Percentiles rank a stretch among this genome's conserved stretches.
These are phyloP conservation scores for Lineus longissimus DNA, from an alignment of 1,140 invertebrate species.

Conservation along the genomic window DNA sequence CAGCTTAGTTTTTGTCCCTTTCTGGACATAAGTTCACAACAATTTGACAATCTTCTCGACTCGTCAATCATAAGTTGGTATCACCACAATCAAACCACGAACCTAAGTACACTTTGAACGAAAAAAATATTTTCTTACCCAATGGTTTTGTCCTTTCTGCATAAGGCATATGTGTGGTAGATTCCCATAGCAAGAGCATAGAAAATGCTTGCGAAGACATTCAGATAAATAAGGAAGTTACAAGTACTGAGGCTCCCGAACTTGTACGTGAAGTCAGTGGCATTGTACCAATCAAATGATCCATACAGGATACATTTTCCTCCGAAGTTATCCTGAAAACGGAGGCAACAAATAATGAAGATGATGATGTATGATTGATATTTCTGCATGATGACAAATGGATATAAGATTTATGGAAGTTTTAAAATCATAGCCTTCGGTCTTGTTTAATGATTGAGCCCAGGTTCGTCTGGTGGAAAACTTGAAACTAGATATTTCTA, in stretches of 20 bases:
- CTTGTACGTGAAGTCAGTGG: slow-evolving; percentile 13
- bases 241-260: slow-evolving; percentile 19
- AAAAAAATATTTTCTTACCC: slow-evolving; percentile 23
- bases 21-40: too few relatives aligned
- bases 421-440: too few relatives aligned
- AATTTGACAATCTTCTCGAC: too few relatives aligned
- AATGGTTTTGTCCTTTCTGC: slow-evolving; percentile 27
- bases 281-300: slow-evolving; percentile 20
- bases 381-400: too few relatives aligned
- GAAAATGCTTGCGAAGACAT: slow-evolving; percentile 36
- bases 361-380: too few relatives aligned
- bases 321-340: slow-evolving; percentile 26
- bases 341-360: background rate
- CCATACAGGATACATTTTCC: slow-evolving; percentile 28
- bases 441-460: too few relatives aligned
- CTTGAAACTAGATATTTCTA: too few relatives aligned
- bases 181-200: slow-evolving; percentile 27
- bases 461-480: too few relatives aligned
- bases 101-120: background rate
- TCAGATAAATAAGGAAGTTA: slow-evolving; percentile 32
- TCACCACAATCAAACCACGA: background rate
- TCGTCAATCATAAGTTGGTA: background rate
- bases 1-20: too few relatives aligned
- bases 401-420: too few relatives aligned
- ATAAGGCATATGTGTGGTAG: slow-evolving; percentile 30